Percentiles rank a stretch among this genome's conserved stretches.
Conservation (phyloP, 2,113 vertebrate species). For the Leptodactylus fuscus region DNA sequence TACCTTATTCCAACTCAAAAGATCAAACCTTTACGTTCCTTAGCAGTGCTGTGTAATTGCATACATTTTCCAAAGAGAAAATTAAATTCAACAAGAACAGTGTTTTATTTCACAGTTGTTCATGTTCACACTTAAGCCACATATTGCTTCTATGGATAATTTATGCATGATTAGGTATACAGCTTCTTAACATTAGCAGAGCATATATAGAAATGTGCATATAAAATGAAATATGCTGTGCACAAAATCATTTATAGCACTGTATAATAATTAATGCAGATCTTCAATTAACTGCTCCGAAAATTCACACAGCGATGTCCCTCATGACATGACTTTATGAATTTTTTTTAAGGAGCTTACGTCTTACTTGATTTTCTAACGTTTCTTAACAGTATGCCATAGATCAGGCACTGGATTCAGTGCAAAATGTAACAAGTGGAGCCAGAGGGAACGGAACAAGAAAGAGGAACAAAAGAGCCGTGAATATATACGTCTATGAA, state of each 20-base stretch:
- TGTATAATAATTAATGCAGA: not conserved
- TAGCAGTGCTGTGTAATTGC: not conserved
- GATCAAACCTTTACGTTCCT: not conserved
- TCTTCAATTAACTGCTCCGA: not conserved
- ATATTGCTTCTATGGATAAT: not conserved
- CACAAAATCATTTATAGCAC: not conserved
- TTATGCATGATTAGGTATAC: not conserved
- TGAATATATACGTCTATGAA: not conserved
- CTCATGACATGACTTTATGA: not conserved
- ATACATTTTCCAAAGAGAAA: not conserved
- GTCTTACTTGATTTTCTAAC: not conserved
- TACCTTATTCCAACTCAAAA: not conserved
- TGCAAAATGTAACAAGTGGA: not conserved
- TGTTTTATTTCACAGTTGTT: not conserved
- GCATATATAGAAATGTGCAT: not conserved
- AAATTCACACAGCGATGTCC: not conserved
- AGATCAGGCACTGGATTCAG: not conserved
- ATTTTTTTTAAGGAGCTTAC: not conserved
- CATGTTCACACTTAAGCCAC: conserved; percentile 2
- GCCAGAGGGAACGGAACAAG: not conserved
- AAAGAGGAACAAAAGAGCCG: not conserved
- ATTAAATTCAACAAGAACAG: not conserved
- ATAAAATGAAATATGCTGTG: not conserved
- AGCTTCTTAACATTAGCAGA: not conserved
- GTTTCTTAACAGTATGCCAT: not conserved